A percentile compares a stretch with the other conserved stretches of the same genome.
phyloP scores from a whole-genome alignment of 2,113 vertebrate species.

The Rhizomys pruinosus region DNA sequence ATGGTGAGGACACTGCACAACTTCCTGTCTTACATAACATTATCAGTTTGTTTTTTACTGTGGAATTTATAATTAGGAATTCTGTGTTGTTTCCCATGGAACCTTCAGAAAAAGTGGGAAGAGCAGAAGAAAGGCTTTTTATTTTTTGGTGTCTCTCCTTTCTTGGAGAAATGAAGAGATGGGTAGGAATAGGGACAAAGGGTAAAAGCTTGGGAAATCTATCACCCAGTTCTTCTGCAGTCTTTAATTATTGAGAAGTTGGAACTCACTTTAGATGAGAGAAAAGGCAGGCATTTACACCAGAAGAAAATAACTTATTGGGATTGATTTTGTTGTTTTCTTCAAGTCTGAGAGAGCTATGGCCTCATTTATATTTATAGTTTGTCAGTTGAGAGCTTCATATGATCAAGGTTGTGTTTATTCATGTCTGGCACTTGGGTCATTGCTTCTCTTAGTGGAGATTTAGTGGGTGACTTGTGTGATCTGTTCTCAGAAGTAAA shows the following conservation, averaged over 20 bases:
- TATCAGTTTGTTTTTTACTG: not conserved
- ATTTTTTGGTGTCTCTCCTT: not conserved
- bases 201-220: not conserved
- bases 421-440: slow-evolving; percentile 20
- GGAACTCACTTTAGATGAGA: not conserved
- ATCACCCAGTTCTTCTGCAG: not conserved
- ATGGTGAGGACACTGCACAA: not conserved
- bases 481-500: slow-evolving; percentile 34
- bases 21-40: not conserved
- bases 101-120: not conserved
- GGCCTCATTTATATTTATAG: slow-evolving; percentile 48
- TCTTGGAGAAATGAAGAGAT: not conserved
- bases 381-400: slow-evolving; percentile 54
- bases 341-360: slow-evolving; percentile 28
- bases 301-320: slow-evolving; percentile 33
- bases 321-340: slow-evolving; percentile 59
- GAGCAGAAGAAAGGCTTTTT: not conserved
- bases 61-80: not conserved
- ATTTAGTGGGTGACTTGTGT: slow-evolving; percentile 50
- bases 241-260: slow-evolving; percentile 23
- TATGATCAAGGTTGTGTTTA: not conserved
- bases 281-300: not conserved
- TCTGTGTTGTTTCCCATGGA: not conserved
- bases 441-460: slow-evolving; percentile 49
- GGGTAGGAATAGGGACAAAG: not conserved